Conservation (phyloP, 2,888 invertebrate genomes). For the Brachynemurus nebulosus region DNA sequence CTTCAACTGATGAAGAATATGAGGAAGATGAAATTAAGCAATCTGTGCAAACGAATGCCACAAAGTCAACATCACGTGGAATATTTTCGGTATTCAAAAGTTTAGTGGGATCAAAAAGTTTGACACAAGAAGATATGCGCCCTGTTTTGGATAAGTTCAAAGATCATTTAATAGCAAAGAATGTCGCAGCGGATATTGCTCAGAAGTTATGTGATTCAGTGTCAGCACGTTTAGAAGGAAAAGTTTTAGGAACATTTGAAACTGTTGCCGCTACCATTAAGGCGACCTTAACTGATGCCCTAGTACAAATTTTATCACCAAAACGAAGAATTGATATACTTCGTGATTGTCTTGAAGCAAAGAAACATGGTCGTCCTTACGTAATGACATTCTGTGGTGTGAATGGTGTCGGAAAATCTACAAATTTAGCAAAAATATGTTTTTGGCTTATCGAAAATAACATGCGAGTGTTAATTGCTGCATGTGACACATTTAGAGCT, state of each 20-base stretch:
- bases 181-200: slow-evolving; percentile 94
- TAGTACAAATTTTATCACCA: slow-evolving; percentile 90
- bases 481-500: slow-evolving; percentile 98
- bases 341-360: slow-evolving; percentile 87
- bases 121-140: slow-evolving; percentile 65
- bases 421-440: slow-evolving; percentile 97
- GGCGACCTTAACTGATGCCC: slow-evolving; percentile 73
- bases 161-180: slow-evolving; percentile 92
- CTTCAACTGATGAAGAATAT: slow-evolving; percentile 44
- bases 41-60: slow-evolving; percentile 14
- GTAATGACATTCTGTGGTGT: slow-evolving; percentile 96
- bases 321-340: slow-evolving; percentile 91
- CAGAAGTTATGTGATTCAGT: slow-evolving; percentile 89
- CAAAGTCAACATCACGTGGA: slow-evolving; percentile 33
- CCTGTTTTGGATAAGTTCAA: slow-evolving; percentile 86
- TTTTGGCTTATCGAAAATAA: slow-evolving; percentile 99
- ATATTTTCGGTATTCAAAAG: slow-evolving; percentile 77
- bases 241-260: slow-evolving; percentile 85
- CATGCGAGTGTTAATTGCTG: slow-evolving; percentile 89
- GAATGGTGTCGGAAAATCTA: slow-evolving; percentile 98
- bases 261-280: slow-evolving; percentile 82
- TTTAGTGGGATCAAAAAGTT: slow-evolving; percentile 65
- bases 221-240: slow-evolving; percentile 78
- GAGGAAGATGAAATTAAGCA: slow-evolving; percentile 14
- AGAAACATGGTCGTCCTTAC: slow-evolving; percentile 73